A percentile compares a stretch with the other conserved stretches of the same genome.
Conservation (phyloP, 2,888 invertebrate species). For the Tupiocoris notatus region DNA sequence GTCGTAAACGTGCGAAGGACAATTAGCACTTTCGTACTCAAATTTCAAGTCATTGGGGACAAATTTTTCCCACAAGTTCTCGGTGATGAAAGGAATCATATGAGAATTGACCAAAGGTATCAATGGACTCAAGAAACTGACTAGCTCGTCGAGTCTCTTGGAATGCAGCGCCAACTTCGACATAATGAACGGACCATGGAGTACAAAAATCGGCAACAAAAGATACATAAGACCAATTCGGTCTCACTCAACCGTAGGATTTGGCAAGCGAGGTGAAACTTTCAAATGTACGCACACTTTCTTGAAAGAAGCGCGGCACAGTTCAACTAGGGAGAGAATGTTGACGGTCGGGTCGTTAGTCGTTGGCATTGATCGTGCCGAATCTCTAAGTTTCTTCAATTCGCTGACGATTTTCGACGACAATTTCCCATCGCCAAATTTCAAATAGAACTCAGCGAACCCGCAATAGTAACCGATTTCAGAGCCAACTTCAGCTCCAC, state of each 20-base stretch:
- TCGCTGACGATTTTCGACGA: constrained; percentile 58
- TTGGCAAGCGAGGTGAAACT: constrained; percentile 59
- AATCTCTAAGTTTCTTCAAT: constrained; percentile 60
- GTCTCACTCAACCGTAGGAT: constrained; percentile 52
- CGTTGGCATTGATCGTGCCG: constrained; percentile 66
- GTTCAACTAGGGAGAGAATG: constrained; percentile 62
- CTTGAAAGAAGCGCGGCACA: constrained; percentile 67
- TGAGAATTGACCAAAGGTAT: constrained; percentile 71
- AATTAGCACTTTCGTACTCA: constrained; percentile 52
- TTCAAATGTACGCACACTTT: constrained; percentile 68
- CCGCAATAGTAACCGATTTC: constrained; percentile 75
- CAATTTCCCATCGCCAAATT: constrained; percentile 5
- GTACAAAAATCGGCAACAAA: too few relatives aligned
- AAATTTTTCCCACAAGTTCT: constrained; percentile 63
- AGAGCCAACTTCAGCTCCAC: constrained; percentile 71
- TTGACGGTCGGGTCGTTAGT: constrained; percentile 66
- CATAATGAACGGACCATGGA: too few relatives aligned
- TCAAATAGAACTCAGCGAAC: constrained; percentile 57
- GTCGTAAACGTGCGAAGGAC: constrained; percentile 3
- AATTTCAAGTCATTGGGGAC: constrained; percentile 60
- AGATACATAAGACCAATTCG: too few relatives aligned
- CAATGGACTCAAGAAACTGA: constrained; percentile 61
- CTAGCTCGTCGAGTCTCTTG: constrained; percentile 51
- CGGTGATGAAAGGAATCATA: constrained; percentile 71
- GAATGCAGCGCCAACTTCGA: constrained; percentile 52